phyloP scores from a whole-genome alignment of 2,113 vertebrate genomes.

The Phylloscopus trochilus region DNA sequence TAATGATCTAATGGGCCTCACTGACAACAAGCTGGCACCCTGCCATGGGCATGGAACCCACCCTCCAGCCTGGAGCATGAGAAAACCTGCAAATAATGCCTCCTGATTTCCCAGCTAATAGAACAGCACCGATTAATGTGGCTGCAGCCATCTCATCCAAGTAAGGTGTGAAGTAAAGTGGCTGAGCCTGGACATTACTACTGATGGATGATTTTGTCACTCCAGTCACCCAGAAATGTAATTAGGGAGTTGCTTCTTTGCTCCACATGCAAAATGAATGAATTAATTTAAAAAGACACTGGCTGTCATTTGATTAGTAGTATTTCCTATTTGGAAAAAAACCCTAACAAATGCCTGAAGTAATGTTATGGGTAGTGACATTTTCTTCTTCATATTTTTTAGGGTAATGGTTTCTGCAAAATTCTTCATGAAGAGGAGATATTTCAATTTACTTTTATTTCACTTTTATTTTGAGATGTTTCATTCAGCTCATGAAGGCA shows the following conservation, averaged over 20 bases:
- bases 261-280: neutral
- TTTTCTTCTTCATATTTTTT: neutral
- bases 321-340: neutral
- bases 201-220: neutral
- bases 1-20: conserved; percentile 17
- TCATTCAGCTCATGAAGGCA: neutral
- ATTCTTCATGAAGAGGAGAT: neutral
- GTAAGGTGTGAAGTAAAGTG: neutral
- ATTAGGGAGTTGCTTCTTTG: neutral
- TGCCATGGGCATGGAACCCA: neutral
- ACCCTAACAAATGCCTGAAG: neutral
- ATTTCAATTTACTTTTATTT: neutral
- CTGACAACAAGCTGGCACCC: neutral
- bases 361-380: neutral
- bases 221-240: neutral
- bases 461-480: neutral
- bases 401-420: neutral
- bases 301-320: neutral
- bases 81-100: neutral
- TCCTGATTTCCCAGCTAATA: neutral
- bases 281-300: neutral
- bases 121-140: neutral
- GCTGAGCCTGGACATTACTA: neutral
- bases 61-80: neutral
- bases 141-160: neutral